phyloP scores from a whole-genome alignment of 2,888 invertebrate genomes.

The Aleiodes leptofemur region DNA sequence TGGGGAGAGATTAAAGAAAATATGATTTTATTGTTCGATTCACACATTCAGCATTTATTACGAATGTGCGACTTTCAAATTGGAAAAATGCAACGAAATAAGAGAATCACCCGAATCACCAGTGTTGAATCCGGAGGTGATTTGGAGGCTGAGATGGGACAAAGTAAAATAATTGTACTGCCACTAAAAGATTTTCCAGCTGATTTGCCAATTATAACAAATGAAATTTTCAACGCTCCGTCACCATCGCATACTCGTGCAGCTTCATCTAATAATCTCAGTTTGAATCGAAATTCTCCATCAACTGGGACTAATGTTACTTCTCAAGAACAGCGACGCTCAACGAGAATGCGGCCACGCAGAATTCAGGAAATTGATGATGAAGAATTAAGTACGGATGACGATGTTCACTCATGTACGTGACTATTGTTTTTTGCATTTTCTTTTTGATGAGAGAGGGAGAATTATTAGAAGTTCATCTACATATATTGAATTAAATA shows the following conservation, averaged over 20 bases:
- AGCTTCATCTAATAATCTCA: no score
- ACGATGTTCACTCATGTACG: no score
- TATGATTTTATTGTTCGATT: background rate
- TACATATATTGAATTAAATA: no score
- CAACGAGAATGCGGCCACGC: background rate
- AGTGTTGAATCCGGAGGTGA: background rate
- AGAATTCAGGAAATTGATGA: background rate
- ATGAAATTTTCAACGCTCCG: background rate
- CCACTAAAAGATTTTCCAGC: background rate
- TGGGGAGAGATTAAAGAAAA: background rate
- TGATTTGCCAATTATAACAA: background rate
- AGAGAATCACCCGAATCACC: background rate
- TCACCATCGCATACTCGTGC: background rate
- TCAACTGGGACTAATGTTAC: no score
- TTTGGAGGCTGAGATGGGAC: background rate
- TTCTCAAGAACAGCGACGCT: no score
- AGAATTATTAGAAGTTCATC: no score
- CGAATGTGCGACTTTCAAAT: conserved; percentile 1
- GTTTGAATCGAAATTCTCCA: no score
- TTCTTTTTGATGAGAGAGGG: no score
- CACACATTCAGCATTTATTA: conserved; percentile 1
- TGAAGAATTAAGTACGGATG: background rate
- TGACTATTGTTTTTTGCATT: no score
- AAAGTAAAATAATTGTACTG: background rate
- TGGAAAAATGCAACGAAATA: background rate